Evolutionary conservation across 1,140 invertebrate species (phyloP), one percentile per base, ranked within the genome.

Genomic region (Macrostomum lignano): DNA sequence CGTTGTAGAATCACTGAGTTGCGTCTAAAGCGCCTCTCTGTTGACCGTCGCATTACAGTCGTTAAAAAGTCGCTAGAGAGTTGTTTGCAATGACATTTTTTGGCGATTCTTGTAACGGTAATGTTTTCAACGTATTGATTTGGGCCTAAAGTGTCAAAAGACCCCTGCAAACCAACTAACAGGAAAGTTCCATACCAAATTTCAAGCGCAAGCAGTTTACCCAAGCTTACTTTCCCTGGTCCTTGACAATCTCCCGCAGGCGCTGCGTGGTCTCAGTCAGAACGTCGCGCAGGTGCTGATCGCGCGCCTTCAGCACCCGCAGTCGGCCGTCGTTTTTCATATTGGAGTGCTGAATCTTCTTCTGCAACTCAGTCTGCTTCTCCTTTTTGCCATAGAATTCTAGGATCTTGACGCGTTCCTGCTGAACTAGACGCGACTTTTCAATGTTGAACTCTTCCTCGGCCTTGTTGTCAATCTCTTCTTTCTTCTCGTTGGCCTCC

Each of bases 401-500:
- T 76, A 94, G 91, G 44, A 96, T 94, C 62, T 96, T 96, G 29
- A 91, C 68, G 42, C 88, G 68, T 51, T 94, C 84, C 51, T 94
- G 81, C 50, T 94, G 84, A 10, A 98, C 88, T 25, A 96, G 63
- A 47, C 84, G 71, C 39, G 86, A 86, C 50, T 94, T 94, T 61
- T 98, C 88, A 55, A 98, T 93, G 57, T 94, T 94, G 56, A 98
- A 98, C 61, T 98, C 88, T 65, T 98, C 88, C 55, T 98, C 88
- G 25, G 88, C 22, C 11, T 26, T 21, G 7, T 17, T 21, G 20
- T 17, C 31, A 37, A 17, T 17, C 13, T 29, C 38, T 34, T 20
- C 20, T 25, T 81, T 86, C 64, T 98, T 98, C 67, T 98, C 88
- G 69, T 91, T 94, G 56, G 88, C 88, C 61, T 98, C 88, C 68